These are phyloP conservation scores for Setipinna tenuifilis DNA, from an alignment of 2,797 vertebrate genomes.

Conservation along the genomic window DNA sequence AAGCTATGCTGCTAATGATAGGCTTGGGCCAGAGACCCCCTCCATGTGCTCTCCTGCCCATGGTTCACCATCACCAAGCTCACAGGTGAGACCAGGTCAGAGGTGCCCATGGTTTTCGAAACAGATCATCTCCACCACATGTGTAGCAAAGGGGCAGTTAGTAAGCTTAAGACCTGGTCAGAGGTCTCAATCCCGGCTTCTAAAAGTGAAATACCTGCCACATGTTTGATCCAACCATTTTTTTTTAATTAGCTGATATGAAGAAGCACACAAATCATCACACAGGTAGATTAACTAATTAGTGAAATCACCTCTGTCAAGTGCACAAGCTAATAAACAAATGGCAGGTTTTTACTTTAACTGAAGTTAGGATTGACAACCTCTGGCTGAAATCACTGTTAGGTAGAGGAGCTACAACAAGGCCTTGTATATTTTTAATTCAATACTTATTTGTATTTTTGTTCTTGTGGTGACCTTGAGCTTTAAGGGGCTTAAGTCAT, in stretches of 20 bases:
- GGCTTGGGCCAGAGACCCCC: background rate
- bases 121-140: background rate
- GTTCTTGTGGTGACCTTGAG: background rate
- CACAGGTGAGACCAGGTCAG: background rate
- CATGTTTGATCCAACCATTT: no score
- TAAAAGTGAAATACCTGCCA: no score
- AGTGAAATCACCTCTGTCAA: no score
- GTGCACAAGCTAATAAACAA: no score
- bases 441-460: background rate
- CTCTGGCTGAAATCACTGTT: no score
- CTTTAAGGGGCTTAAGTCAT: background rate
- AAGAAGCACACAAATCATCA: no score
- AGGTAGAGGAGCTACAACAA: background rate
- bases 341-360: no score
- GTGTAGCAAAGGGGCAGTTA: background rate
- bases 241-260: no score
- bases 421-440: no score
- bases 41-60: background rate
- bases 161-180: background rate
- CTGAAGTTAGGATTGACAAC: no score
- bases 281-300: no score
- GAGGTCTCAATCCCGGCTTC: background rate
- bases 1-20: background rate
- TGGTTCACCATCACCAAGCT: background rate
- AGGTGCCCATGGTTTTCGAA: background rate